These are phyloP conservation scores for Rhynchotus rufescens DNA, from an alignment of 2,797 vertebrate species.

Conservation along the genomic window DNA sequence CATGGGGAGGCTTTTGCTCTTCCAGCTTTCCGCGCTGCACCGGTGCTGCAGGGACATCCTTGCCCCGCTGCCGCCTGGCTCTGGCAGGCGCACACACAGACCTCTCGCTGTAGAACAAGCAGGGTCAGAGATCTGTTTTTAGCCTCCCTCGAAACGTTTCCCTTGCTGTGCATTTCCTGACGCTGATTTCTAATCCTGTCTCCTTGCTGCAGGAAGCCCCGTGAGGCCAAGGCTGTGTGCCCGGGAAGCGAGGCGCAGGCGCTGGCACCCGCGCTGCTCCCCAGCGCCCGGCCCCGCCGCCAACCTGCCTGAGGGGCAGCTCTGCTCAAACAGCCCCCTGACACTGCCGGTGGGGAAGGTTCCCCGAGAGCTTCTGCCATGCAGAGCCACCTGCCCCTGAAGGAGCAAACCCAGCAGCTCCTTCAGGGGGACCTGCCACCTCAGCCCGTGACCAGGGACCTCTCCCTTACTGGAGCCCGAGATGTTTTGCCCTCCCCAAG, in stretches of 20 bases:
- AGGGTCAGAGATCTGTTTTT: constrained; percentile 51
- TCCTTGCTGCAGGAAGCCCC: neutral
- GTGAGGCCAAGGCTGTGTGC: neutral
- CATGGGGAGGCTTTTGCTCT: neutral
- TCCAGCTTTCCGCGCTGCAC: neutral
- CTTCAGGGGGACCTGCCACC: neutral
- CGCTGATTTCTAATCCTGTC: neutral
- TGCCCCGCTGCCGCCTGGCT: neutral
- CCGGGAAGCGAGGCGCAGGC: neutral
- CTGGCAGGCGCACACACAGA: neutral
- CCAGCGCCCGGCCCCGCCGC: fast-evolving
- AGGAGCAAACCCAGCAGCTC: neutral
- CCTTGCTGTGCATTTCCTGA: constrained; percentile 24
- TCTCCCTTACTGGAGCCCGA: neutral
- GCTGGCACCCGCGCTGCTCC: neutral
- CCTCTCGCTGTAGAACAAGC: constrained; percentile 20
- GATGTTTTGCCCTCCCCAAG: neutral
- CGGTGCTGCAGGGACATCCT: fast-evolving
- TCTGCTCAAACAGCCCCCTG: neutral
- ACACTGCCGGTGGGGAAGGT: neutral
- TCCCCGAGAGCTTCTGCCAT: neutral
- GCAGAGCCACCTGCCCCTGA: neutral
- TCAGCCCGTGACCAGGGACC: fast-evolving
- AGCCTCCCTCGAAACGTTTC: constrained; percentile 18
- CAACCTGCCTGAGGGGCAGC: neutral